phyloP scores from a whole-genome alignment of 2,797 vertebrate species.

The Phaenicophaeus curvirostris region DNA sequence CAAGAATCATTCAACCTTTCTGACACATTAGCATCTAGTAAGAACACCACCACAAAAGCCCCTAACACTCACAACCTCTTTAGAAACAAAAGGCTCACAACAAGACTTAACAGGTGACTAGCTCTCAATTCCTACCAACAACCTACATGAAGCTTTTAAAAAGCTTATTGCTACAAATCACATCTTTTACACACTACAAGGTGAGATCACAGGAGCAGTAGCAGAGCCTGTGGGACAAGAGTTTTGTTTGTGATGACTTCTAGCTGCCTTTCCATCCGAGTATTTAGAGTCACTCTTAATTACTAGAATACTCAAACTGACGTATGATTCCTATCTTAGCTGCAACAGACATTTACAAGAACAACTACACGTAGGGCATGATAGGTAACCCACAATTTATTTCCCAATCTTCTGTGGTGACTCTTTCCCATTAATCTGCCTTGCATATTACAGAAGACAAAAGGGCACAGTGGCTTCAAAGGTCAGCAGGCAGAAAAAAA shows the following conservation, averaged over 20 bases:
- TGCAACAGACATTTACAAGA: constrained; percentile 2
- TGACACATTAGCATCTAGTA: background rate
- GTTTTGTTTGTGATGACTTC: background rate
- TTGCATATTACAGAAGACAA: background rate
- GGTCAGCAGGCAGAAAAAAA: background rate
- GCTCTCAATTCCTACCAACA: background rate
- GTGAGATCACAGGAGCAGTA: background rate
- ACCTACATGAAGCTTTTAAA: background rate
- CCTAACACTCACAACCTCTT: background rate
- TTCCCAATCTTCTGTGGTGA: background rate
- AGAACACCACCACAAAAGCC: background rate
- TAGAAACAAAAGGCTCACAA: background rate
- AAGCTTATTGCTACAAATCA: background rate
- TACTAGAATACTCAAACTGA: background rate
- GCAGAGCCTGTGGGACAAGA: background rate
- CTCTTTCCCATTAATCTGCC: background rate
- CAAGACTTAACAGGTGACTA: background rate
- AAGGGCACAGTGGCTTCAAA: background rate
- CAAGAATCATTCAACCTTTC: background rate
- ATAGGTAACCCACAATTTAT: constrained; percentile 11
- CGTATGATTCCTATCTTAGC: constrained; percentile 8
- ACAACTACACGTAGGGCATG: background rate
- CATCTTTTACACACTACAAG: background rate
- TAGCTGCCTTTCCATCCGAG: background rate
- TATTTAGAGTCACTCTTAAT: constrained; percentile 15